Conservation (phyloP, 2,888 invertebrate genomes). For the Drosophila bunnanda region DNA sequence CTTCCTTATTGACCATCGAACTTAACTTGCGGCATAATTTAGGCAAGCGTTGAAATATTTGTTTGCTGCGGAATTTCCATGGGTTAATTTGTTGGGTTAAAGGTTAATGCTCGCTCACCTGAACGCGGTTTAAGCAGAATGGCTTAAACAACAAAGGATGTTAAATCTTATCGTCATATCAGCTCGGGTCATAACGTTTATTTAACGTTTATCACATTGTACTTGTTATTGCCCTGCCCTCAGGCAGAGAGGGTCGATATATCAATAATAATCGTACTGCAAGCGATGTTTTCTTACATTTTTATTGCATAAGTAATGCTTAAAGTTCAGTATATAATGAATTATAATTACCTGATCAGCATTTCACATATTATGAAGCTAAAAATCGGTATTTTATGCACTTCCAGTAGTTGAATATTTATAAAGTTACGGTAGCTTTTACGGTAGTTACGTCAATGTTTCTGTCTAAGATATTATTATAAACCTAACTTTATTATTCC, state of each 20-base stretch:
- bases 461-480: too few species aligned
- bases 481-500: background rate
- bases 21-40: background rate
- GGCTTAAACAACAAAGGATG: conserved; percentile 21
- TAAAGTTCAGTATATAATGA: background rate
- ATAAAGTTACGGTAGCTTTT: background rate
- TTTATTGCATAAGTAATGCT: background rate
- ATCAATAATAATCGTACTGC: background rate
- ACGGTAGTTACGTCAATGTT: background rate
- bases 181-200: background rate
- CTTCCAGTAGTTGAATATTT: background rate
- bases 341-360: background rate
- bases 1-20: conserved; percentile 36
- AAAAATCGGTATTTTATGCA: conserved; percentile 5
- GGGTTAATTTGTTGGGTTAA: background rate
- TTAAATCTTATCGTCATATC: conserved; percentile 22
- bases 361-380: conserved; percentile 1
- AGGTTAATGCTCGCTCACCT: conserved; percentile 19
- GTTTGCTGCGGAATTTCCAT: conserved; percentile 14
- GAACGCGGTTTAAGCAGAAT: background rate
- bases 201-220: conserved; percentile 15
- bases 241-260: background rate
- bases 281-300: background rate
- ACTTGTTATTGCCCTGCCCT: background rate
- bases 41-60: conserved; percentile 7